Evolutionary conservation across 2,797 vertebrate species (phyloP).

Genomic region (Pristis pectinata): DNA sequence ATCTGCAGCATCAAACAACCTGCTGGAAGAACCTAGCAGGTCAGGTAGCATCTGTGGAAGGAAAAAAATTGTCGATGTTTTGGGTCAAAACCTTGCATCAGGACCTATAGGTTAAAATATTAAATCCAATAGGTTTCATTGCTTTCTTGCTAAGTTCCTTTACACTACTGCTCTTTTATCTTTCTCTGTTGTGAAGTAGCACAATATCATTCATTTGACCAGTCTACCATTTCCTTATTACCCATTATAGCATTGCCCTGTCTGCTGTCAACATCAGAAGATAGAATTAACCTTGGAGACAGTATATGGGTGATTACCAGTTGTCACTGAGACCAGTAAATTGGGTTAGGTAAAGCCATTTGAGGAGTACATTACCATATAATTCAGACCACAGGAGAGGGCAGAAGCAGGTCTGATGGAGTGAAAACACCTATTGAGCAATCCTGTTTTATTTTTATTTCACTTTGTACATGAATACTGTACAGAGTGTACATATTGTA

Average conservation of each 20-base stretch:
- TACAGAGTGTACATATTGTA: slow-evolving; percentile 34
- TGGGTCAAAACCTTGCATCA: too few species aligned
- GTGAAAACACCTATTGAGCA: background rate
- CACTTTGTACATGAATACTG: slow-evolving; percentile 34
- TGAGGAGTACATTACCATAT: background rate
- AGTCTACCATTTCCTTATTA: background rate
- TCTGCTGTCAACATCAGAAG: background rate
- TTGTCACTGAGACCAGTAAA: background rate
- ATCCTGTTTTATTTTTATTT: background rate
- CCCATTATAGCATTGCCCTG: background rate
- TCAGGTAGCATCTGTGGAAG: too few species aligned
- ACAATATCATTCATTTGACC: background rate
- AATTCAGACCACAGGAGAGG: too few species aligned
- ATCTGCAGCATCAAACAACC: too few species aligned
- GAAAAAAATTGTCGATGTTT: too few species aligned
- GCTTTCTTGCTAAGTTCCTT: background rate
- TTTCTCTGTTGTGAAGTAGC: background rate
- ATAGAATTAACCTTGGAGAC: background rate
- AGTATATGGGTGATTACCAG: background rate
- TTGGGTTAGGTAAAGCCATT: background rate
- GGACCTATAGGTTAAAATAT: too few species aligned
- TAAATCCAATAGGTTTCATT: background rate
- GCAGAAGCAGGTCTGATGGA: background rate
- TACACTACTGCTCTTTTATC: background rate
- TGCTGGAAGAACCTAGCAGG: too few species aligned